Evolutionary conservation across 2,113 vertebrate species (phyloP).

Genomic region (Ia io): DNA sequence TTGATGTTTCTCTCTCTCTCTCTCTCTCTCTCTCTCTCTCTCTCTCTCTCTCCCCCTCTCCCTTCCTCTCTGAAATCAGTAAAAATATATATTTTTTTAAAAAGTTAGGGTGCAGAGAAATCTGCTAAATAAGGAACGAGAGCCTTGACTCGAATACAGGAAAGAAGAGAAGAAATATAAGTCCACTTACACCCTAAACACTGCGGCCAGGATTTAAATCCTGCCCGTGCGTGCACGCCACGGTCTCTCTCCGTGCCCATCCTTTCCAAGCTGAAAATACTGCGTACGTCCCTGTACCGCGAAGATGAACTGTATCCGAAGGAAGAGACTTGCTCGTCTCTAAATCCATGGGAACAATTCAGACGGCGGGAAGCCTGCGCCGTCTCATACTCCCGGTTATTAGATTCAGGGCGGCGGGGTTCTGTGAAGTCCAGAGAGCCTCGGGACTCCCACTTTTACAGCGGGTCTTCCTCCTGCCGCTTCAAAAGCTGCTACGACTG

Average conservation of each 20-base stretch:
- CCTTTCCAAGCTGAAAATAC: constrained; percentile 54
- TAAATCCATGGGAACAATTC: constrained; percentile 46
- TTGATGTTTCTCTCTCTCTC: too few relatives aligned
- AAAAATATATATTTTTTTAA: too few relatives aligned
- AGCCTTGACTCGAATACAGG: neutral
- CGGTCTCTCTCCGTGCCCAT: neutral
- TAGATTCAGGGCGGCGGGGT: constrained; percentile 31
- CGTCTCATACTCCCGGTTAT: neutral
- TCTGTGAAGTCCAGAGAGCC: neutral
- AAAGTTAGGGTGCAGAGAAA: neutral
- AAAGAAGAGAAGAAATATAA: neutral
- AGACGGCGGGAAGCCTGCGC: constrained; percentile 2
- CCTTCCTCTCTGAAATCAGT: too few relatives aligned
- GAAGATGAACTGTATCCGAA: constrained; percentile 18
- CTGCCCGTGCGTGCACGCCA: neutral
- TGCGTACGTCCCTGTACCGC: constrained; percentile 34
- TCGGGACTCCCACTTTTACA: constrained; percentile 8
- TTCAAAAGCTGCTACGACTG: constrained; percentile 71
- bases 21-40: too few relatives aligned
- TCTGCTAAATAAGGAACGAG: neutral
- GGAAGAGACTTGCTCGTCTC: constrained; percentile 22
- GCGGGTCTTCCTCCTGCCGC: constrained; percentile 65
- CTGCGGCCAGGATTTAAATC: constrained; percentile 35
- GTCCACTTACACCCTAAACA: constrained; percentile 7
- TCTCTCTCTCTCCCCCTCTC: too few relatives aligned